Percentiles rank a stretch among this genome's conserved stretches.
These are phyloP conservation scores for Ommatoiulus sabulosus DNA, from an alignment of 2,888 invertebrate genomes.

Conservation along the genomic window DNA sequence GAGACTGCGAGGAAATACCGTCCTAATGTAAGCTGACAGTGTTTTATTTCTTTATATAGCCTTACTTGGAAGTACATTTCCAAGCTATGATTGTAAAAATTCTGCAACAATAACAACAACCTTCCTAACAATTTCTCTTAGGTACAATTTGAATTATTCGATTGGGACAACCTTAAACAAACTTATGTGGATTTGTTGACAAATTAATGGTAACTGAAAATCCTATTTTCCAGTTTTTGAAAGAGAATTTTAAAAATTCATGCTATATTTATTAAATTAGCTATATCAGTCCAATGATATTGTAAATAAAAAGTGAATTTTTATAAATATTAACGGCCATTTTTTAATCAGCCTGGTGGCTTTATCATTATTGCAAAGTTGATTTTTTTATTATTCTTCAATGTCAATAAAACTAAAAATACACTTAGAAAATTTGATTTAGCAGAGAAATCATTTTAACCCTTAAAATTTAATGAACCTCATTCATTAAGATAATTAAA, in stretches of 20 bases:
- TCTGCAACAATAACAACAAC: background rate
- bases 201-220: background rate
- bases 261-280: background rate
- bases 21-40: background rate
- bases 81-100: background rate
- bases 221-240: background rate
- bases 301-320: too few relatives aligned
- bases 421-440: too few relatives aligned
- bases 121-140: background rate
- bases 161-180: conserved; percentile 14
- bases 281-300: background rate
- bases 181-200: conserved; percentile 23
- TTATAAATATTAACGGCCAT: too few relatives aligned
- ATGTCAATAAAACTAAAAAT: too few relatives aligned
- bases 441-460: too few relatives aligned
- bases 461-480: too few relatives aligned
- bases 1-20: background rate
- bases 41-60: background rate
- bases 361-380: too few relatives aligned
- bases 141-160: background rate
- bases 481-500: too few relatives aligned
- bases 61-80: background rate
- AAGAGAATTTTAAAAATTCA: background rate
- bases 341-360: too few relatives aligned
- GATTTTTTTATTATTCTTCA: background rate